Evolutionary conservation across 2,797 vertebrate genomes (phyloP).

Genomic region (Chloroceryle amazona): DNA sequence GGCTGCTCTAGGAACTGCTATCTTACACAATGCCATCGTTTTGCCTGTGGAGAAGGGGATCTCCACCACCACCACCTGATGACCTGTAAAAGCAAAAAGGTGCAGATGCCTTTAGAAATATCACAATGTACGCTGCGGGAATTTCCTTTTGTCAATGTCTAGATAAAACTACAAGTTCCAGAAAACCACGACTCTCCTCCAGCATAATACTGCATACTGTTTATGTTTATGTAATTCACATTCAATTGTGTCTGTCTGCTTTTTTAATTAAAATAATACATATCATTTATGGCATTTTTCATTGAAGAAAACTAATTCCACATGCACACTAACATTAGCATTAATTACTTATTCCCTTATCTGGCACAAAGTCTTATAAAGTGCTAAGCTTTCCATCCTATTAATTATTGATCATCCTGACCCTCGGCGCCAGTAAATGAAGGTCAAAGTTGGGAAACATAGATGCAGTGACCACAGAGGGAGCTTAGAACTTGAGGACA

Average conservation of each 20-base stretch:
- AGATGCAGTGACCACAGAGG: neutral
- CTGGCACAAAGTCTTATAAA: neutral
- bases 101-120: neutral
- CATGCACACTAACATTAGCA: neutral
- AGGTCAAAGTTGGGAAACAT: neutral
- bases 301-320: neutral
- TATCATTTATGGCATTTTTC: neutral
- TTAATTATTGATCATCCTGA: neutral
- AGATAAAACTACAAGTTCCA: neutral
- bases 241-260: neutral
- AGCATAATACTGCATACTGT: neutral
- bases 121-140: accelerated
- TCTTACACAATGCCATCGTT: accelerated
- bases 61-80: neutral
- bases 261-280: neutral
- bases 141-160: neutral
- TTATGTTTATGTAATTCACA: neutral
- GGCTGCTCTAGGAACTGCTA: neutral
- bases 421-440: neutral
- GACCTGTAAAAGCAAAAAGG: neutral
- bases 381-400: neutral
- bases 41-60: neutral
- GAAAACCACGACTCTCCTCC: neutral
- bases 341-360: neutral
- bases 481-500: neutral